Evolutionary conservation across 1,140 invertebrate species (phyloP).

Genomic region (Ctenoplectra terminalis): DNA sequence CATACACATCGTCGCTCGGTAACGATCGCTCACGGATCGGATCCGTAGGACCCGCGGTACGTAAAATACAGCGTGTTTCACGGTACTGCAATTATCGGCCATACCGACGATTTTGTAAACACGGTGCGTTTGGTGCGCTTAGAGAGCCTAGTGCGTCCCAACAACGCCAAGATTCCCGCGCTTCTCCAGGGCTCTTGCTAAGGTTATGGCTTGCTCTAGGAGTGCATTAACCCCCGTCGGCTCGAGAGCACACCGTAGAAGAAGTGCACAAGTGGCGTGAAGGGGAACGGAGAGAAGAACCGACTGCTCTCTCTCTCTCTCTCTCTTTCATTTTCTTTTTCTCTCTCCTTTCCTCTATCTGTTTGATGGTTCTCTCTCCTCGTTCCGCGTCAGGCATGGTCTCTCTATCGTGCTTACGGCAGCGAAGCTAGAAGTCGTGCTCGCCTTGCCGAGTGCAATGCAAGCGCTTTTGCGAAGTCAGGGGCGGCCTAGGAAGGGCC

Average conservation of each 20-base stretch:
- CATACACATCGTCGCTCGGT: background rate
- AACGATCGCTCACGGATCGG: background rate
- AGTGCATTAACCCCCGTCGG: conserved; percentile 80
- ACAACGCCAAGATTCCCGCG: conserved; percentile 60
- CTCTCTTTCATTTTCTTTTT: background rate
- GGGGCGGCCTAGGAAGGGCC: conserved; percentile 17
- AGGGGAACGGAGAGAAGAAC: conserved; percentile 22
- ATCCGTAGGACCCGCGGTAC: background rate
- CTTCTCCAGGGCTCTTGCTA: conserved; percentile 51
- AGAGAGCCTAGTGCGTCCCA: background rate
- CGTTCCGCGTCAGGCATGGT: background rate
- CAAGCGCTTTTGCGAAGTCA: conserved; percentile 56
- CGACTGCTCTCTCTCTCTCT: conserved; percentile 17
- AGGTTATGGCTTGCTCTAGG: conserved; percentile 75
- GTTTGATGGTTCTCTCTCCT: background rate
- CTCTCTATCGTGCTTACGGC: conserved; percentile 33
- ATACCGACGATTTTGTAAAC: conserved; percentile 19
- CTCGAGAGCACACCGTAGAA: conserved; percentile 73
- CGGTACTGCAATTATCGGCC: conserved; percentile 1
- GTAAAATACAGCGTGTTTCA: background rate
- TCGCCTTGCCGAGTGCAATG: conserved; percentile 53
- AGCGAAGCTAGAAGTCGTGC: conserved; percentile 24
- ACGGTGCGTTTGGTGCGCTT: background rate
- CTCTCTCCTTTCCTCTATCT: background rate
- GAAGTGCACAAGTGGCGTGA: conserved; percentile 67